phyloP scores from a whole-genome alignment of 2,797 vertebrate genomes.

The Eulemur albifrons region DNA sequence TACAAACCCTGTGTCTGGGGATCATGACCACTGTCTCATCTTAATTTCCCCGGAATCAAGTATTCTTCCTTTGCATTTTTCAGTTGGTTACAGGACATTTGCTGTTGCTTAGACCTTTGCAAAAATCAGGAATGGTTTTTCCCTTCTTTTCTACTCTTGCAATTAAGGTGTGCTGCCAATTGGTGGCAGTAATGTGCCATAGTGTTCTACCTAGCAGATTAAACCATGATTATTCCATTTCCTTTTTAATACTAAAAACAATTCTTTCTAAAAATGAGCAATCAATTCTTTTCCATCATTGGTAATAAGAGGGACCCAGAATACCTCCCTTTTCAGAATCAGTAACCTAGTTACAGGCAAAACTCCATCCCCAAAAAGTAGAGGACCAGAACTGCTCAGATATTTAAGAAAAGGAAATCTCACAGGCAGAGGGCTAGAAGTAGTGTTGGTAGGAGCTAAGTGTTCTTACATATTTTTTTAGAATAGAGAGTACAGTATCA shows the following conservation, averaged over 20 bases:
- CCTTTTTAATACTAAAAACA: conserved; percentile 3
- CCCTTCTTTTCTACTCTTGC: conserved; percentile 33
- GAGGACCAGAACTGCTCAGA: background rate
- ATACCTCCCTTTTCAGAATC: conserved; percentile 33
- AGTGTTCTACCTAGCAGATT: background rate
- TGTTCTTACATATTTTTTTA: background rate
- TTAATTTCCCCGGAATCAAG: background rate
- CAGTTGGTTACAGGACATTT: conserved; percentile 4
- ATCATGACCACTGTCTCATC: background rate
- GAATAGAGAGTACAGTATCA: background rate
- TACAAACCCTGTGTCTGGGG: background rate
- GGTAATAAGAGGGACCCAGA: conserved; percentile 2
- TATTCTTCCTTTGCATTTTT: conserved; percentile 34
- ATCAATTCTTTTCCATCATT: background rate
- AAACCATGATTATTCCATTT: background rate
- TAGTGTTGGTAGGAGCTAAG: background rate
- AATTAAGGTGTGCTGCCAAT: conserved; percentile 49
- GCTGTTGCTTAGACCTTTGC: background rate
- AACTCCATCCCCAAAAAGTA: background rate
- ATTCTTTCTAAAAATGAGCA: conserved; percentile 3
- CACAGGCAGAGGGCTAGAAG: background rate
- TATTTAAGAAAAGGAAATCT: background rate
- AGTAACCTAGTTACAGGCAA: background rate
- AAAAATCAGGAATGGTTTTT: conserved; percentile 21
- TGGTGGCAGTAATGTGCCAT: conserved; percentile 49